Evolutionary conservation across 2,888 invertebrate genomes (phyloP).

Genomic region (Yponomeuta sedellus): DNA sequence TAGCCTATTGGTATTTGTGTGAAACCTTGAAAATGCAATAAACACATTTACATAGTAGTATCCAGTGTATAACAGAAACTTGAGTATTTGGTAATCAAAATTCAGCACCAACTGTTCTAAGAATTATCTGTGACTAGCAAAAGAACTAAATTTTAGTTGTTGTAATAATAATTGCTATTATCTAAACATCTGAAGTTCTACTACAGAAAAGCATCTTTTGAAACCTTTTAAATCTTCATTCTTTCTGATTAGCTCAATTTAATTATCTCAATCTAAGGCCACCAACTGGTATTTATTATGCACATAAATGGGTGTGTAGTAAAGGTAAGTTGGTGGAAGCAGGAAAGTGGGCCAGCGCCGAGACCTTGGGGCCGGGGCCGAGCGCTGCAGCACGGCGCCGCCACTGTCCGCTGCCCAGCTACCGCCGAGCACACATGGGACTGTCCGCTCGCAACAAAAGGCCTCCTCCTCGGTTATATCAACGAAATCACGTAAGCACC

Average conservation of each 20-base stretch:
- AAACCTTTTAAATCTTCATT: not conserved
- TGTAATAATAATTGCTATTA: too few species aligned
- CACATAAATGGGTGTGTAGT: too few species aligned
- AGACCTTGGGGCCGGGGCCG: not conserved
- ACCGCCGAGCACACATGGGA: constrained; percentile 65
- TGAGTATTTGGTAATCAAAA: too few species aligned
- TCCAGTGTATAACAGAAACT: too few species aligned
- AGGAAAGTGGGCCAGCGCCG: not conserved
- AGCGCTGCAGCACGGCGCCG: not conserved
- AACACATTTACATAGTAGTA: too few species aligned
- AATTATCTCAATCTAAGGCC: not conserved
- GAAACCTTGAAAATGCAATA: too few species aligned
- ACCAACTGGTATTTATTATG: not conserved
- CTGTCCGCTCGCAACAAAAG: constrained; percentile 32
- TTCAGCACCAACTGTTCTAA: too few species aligned
- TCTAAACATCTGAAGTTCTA: not conserved
- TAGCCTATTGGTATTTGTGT: too few species aligned
- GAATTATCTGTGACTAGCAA: too few species aligned
- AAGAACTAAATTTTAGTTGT: too few species aligned
- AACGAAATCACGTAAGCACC: not conserved
- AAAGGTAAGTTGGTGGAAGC: not conserved
- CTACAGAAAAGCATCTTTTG: not conserved
- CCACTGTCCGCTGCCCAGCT: constrained; percentile 17
- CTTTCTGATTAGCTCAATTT: not conserved
- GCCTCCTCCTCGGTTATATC: not conserved